These are phyloP conservation scores for Macrostomum lignano DNA, from an alignment of 1,140 invertebrate genomes.

Conservation along the genomic window DNA sequence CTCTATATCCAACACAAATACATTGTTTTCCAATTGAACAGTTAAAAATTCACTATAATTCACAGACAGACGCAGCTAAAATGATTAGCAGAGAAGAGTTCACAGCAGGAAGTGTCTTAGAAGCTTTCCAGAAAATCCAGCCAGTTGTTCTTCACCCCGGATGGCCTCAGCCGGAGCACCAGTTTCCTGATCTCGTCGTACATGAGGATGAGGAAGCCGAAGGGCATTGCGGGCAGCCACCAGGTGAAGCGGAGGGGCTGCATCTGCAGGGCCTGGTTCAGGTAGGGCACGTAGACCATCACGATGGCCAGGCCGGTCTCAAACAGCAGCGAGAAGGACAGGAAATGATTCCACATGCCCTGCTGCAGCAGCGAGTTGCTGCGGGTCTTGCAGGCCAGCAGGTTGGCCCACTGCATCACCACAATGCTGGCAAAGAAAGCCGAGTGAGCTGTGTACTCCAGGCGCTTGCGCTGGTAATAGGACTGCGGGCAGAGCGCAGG, in stretches of 20 bases:
- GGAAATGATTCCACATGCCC: slow-evolving; percentile 18
- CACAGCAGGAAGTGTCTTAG: too few species aligned
- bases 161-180: slow-evolving; percentile 69
- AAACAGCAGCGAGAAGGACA: slow-evolving; percentile 10
- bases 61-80: too few species aligned
- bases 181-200: slow-evolving; percentile 83
- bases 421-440: slow-evolving; percentile 29
- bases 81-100: too few species aligned
- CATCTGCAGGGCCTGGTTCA: slow-evolving; percentile 15
- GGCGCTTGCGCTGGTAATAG: slow-evolving; percentile 20
- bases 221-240: slow-evolving; percentile 91
- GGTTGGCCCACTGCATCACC: slow-evolving; percentile 29
- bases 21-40: too few species aligned
- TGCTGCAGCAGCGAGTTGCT: slow-evolving; percentile 27
- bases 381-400: slow-evolving; percentile 28
- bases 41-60: too few species aligned
- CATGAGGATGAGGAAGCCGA: slow-evolving; percentile 78
- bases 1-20: too few species aligned
- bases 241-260: slow-evolving; percentile 52
- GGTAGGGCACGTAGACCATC: slow-evolving; percentile 16
- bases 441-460: slow-evolving; percentile 27
- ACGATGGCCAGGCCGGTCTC: slow-evolving; percentile 15
- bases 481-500: too few species aligned
- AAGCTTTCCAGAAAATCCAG: too few species aligned
- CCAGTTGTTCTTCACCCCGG: too few species aligned